phyloP scores from a whole-genome alignment of 2,888 invertebrate species.

The Rhynchonema sp. region DNA sequence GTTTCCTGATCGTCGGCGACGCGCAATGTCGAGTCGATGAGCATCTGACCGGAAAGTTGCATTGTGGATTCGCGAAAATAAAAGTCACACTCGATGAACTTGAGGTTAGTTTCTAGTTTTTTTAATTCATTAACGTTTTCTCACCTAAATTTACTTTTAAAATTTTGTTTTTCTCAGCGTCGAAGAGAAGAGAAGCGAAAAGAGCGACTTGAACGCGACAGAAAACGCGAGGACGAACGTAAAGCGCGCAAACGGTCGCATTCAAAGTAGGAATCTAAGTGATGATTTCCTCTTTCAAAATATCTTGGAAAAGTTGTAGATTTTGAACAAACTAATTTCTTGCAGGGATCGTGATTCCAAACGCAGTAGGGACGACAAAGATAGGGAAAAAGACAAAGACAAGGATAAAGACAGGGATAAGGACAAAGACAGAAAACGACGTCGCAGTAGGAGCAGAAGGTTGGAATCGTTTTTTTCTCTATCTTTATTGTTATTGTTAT shows the following conservation, averaged over 20 bases:
- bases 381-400: background rate
- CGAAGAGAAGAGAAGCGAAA: background rate
- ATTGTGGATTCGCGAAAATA: conserved; percentile 62
- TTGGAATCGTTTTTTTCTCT: no score
- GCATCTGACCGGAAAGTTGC: conserved; percentile 93
- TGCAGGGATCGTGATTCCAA: background rate
- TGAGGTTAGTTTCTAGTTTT: background rate
- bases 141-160: background rate
- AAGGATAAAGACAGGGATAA: background rate
- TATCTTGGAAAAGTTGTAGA: background rate
- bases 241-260: background rate
- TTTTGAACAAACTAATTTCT: no score
- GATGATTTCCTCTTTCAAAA: background rate
- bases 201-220: no score
- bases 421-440: no score
- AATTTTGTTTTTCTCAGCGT: background rate
- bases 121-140: background rate
- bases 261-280: background rate
- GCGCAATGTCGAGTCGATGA: conserved; percentile 93
- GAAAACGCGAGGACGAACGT: no score
- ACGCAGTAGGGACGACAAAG: background rate
- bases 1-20: conserved; percentile 94
- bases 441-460: no score
- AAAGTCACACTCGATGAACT: background rate
- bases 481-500: no score